A percentile compares a stretch with the other conserved stretches of the same genome.
Conservation (phyloP, 2,797 vertebrate species). For the Molothrus ater region DNA sequence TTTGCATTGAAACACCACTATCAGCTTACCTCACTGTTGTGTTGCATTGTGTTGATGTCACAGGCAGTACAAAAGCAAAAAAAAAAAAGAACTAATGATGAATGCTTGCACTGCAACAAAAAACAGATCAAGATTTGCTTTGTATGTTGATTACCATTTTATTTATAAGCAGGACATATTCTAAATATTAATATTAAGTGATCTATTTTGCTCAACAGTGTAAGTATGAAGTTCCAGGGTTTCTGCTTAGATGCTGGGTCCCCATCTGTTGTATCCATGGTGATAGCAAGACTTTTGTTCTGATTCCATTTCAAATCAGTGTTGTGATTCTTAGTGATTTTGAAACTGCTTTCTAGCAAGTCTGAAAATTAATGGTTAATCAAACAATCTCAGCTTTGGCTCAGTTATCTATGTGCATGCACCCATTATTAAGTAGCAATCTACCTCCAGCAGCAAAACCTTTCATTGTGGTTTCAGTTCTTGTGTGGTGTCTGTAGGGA, state of each 20-base stretch:
- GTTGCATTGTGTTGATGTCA: not conserved
- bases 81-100: not conserved
- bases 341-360: not conserved
- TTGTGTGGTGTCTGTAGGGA: not conserved
- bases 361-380: conserved; percentile 15
- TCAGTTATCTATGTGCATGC: not conserved
- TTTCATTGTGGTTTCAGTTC: not conserved
- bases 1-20: not conserved
- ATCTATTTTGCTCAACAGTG: not conserved
- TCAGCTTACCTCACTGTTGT: not conserved
- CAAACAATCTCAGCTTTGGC: not conserved
- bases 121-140: not conserved
- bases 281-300: conserved; percentile 3
- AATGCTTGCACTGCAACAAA: not conserved
- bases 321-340: conserved; percentile 27
- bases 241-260: not conserved
- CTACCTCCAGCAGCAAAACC: not conserved
- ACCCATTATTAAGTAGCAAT: not conserved
- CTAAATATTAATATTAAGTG: not conserved
- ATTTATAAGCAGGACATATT: not conserved
- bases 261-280: conserved; percentile 37
- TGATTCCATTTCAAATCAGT: conserved; percentile 1
- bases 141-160: not conserved
- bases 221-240: not conserved
- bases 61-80: not conserved